Evolutionary conservation across 1,140 invertebrate genomes (phyloP), one percentile per base, ranked within the genome.

Genomic region (Drosophila guanche): DNA sequence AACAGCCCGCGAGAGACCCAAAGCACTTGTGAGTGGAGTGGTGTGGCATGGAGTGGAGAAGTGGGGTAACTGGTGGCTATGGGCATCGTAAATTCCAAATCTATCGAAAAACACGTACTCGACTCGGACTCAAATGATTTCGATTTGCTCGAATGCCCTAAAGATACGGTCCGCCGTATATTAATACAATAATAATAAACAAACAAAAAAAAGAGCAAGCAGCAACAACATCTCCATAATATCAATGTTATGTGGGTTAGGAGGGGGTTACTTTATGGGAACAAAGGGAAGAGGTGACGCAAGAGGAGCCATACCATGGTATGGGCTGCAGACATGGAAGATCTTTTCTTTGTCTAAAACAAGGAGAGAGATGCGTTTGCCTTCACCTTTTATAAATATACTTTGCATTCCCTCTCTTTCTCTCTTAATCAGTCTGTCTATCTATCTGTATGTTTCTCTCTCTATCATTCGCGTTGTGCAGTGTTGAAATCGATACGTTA

Each of bases 71-170:
- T 33, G 40, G 60, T n/a, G 41, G 60, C 25, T 27, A 45, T 7
- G 48, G 76, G 61, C 53, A 74, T 79, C 78, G 76, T 85, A 85
- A 79, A 84, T 68, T 57, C 58, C 70, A 83, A 83, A 70, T 65
- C 70, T 80, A 84, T 76, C 59, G 62, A 84, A 75, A 76, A 76
- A 85, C 79, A 84, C 41, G 70, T 75, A 84, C 79, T 84, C 56
- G 58, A 69, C 10, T 65, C 43, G 33, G 69, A 73, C 57, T 62
- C 58, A 60, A 74, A 47, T 66, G 66, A 79, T 72, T 83, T 68
- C 71, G 66, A 79, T 72, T 77, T 68, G 47, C 51, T 48, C 52
- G 41, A 62, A 66, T 20, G 16, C 56, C 71, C 79, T 84, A 84
- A 84, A 84, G 70, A 59, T 85, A 76, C 33, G 67, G 29, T 12